phyloP scores from a whole-genome alignment of 2,113 vertebrate genomes.

The Promerops cafer region DNA sequence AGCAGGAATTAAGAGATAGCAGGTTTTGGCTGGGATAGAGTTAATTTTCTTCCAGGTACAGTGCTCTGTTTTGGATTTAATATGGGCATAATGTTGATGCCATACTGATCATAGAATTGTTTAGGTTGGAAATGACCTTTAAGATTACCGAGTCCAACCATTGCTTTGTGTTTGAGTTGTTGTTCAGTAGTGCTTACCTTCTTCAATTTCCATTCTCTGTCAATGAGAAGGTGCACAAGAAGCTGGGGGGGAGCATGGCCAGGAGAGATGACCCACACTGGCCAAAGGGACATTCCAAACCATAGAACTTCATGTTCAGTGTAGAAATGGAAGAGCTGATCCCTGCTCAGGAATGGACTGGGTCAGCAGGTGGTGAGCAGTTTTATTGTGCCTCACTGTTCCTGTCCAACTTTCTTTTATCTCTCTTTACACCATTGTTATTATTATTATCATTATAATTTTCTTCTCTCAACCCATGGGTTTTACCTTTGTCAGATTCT shows the following conservation, averaged over 20 bases:
- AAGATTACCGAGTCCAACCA: rapidly evolving
- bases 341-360: not conserved
- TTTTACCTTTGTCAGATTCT: not conserved
- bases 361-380: rapidly evolving
- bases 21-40: not conserved
- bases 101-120: not conserved
- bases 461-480: not conserved
- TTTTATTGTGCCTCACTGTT: not conserved
- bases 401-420: not conserved
- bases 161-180: not conserved
- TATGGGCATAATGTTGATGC: not conserved
- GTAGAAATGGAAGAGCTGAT: not conserved
- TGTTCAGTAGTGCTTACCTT: not conserved
- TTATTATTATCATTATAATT: not conserved
- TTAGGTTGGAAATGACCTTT: not conserved
- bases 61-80: not conserved
- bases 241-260: not conserved
- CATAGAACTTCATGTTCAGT: not conserved
- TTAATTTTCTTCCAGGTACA: not conserved
- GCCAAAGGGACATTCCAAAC: not conserved
- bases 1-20: not conserved
- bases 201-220: not conserved
- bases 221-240: not conserved
- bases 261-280: not conserved
- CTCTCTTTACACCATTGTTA: not conserved